Evolutionary conservation across 2,797 vertebrate genomes (phyloP).

Genomic region (Rhodeus uyekii): DNA sequence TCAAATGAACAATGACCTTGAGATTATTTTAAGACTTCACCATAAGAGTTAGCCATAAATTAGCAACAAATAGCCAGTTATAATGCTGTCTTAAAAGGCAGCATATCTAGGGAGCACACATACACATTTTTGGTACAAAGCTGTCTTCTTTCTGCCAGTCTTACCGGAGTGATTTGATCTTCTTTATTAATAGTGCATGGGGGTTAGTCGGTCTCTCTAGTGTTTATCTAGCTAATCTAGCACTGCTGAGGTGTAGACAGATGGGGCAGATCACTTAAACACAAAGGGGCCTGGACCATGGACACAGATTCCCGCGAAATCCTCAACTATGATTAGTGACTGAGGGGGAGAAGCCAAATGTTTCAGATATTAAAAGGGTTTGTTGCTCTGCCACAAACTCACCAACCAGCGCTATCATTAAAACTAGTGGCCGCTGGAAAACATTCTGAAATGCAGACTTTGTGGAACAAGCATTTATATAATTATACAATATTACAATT

Average conservation of each 20-base stretch:
- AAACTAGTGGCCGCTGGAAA: not conserved
- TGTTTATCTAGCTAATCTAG: constrained; percentile 69
- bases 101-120: not conserved
- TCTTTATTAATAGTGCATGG: constrained; percentile 62
- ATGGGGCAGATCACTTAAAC: constrained; percentile 61
- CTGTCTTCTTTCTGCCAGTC: not conserved
- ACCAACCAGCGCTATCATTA: constrained; percentile 13
- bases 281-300: constrained; percentile 52
- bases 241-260: constrained; percentile 63
- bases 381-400: not conserved
- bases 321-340: constrained; percentile 35
- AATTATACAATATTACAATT: no score
- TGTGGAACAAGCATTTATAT: not conserved
- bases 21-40: not conserved
- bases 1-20: not conserved
- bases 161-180: constrained; percentile 59
- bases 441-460: not conserved
- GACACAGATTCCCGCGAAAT: constrained; percentile 57
- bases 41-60: not conserved
- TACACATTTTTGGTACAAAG: not conserved
- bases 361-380: constrained; percentile 17
- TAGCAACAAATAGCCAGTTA: not conserved
- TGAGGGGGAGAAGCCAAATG: constrained; percentile 11
- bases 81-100: not conserved
- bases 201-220: constrained; percentile 62